Percentiles rank a stretch among this genome's conserved stretches.
These are phyloP conservation scores for Dioctria linearis DNA, from an alignment of 2,888 invertebrate species.

Conservation along the genomic window DNA sequence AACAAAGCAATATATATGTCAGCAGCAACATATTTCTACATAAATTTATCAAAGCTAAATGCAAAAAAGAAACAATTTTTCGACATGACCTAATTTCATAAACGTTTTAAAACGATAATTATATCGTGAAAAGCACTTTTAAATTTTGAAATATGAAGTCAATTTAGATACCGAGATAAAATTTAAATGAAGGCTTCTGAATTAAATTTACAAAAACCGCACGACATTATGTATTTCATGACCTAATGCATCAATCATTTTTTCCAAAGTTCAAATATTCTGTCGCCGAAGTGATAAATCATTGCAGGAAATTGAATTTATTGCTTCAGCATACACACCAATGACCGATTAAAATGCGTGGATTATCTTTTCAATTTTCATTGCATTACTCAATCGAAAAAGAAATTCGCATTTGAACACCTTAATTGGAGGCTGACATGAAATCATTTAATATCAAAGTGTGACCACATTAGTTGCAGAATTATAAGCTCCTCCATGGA, in stretches of 20 bases:
- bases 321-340: neutral
- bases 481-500: neutral
- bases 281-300: slow-evolving; percentile 22
- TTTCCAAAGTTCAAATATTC: slow-evolving; percentile 12
- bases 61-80: too few species aligned
- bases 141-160: too few species aligned
- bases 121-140: too few species aligned
- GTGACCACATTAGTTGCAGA: neutral
- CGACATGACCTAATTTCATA: too few species aligned
- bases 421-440: slow-evolving; percentile 25
- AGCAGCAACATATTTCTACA: too few species aligned
- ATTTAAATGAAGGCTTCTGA: too few species aligned
- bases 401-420: neutral
- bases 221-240: too few species aligned
- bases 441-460: slow-evolving; percentile 15
- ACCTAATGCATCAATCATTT: slow-evolving; percentile 14
- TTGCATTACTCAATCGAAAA: neutral
- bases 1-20: too few species aligned
- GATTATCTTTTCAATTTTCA: slow-evolving; percentile 17
- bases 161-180: too few species aligned
- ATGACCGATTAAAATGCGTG: neutral
- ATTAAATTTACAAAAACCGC: too few species aligned
- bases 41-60: too few species aligned
- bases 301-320: slow-evolving; percentile 11
- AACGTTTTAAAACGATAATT: too few species aligned